These are phyloP conservation scores for Drosophila macrospina DNA, from an alignment of 2,888 invertebrate species.

Conservation along the genomic window DNA sequence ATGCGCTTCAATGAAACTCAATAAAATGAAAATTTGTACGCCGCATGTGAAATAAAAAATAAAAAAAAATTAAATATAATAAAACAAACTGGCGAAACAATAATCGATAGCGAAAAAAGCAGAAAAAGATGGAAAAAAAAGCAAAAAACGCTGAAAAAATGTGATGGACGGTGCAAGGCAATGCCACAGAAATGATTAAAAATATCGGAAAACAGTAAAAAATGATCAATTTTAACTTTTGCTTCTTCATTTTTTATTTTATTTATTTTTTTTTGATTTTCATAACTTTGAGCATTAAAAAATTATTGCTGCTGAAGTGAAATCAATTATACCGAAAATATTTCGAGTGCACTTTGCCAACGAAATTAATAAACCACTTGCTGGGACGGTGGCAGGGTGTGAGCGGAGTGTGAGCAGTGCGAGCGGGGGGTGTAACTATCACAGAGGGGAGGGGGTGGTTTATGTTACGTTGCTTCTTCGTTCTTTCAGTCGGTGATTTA, in stretches of 20 bases:
- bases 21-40: constrained; percentile 63
- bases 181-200: constrained; percentile 50
- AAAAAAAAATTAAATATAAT: constrained; percentile 41
- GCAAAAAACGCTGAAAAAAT: too few relatives aligned
- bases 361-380: constrained; percentile 62
- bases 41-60: constrained; percentile 17
- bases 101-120: constrained; percentile 28
- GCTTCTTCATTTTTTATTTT: too few relatives aligned
- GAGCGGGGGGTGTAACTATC: constrained; percentile 16
- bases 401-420: background rate
- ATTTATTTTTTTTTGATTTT: constrained; percentile 14
- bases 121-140: too few relatives aligned
- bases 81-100: constrained; percentile 60
- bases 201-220: constrained; percentile 39
- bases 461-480: background rate
- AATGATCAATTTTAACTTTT: constrained; percentile 46
- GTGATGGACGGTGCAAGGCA: constrained; percentile 8
- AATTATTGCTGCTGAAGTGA: constrained; percentile 50
- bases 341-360: constrained; percentile 63
- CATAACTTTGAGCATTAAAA: constrained; percentile 47
- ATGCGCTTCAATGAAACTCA: constrained; percentile 80
- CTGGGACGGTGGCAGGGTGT: background rate
- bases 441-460: constrained; percentile 11
- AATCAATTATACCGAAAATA: constrained; percentile 71
- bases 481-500: constrained; percentile 57